Base-by-base conservation (phyloP, 92 coral and sea anemone species). In the Phenganax marumi region DNA sequence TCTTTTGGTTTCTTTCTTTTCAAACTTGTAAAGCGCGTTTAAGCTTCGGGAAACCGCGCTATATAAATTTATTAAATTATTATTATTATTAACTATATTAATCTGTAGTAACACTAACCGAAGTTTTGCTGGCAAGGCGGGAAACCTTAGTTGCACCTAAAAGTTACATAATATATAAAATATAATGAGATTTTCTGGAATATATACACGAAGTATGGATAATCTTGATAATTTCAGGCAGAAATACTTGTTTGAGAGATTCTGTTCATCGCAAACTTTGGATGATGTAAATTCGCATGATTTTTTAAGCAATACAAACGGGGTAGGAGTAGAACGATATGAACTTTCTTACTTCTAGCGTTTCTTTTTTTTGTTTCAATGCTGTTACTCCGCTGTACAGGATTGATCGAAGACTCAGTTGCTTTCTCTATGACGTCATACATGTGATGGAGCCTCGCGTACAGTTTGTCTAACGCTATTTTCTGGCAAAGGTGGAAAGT, bases 351-450 rank as follows among this genome's bases (percentile, higher is more conserved):
- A 76, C 81, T 76, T 76, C 54, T 68, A 56, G 57, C 26, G 73
- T 84, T 96, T 78, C 99, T 93, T 93, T 92, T 92, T 1, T 88
- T 91, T 25, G 97, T 89, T 85, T 92, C 96, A 75, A 92, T 82
- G 73, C 86, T 96, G 60, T 62, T 72, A 76, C 88, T 97, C 58
- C 83, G 90, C 10, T 88, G 91, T n/a, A 84, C 50, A 21, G 97
- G 99, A 74, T 96, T 97, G 68, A 96, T 87, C 3, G 99, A 92
- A 6, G 96, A 89, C 57, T 96, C 97, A 14, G 99, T 96, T 16
- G 92, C 97, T 78, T 89, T 93, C n/a, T 91, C 92, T 7, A 96
- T 89, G 16, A 93, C 88, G 7, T 96, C 99, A 78, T 96, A 96
- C 93, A 96, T 89, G 19, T 88, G 97, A 79, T 96, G 99, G 14